Conservation (phyloP, 2,888 invertebrate genomes). For the Drosophila setosimentum region DNA sequence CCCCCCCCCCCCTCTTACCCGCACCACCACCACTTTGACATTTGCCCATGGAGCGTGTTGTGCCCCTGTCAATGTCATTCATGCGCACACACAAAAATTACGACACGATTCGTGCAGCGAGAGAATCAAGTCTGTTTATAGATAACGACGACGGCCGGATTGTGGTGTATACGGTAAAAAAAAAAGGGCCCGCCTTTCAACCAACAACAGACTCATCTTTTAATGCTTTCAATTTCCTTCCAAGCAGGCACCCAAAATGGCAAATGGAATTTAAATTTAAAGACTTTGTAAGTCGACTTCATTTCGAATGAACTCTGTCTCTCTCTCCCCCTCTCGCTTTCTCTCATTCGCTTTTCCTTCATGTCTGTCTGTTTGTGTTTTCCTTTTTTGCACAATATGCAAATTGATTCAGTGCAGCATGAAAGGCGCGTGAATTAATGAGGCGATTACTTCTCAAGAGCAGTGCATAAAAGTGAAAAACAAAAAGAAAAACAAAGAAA, state of each 20-base stretch:
- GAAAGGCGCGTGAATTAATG: slow-evolving; percentile 81
- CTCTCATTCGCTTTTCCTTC: slow-evolving; percentile 11
- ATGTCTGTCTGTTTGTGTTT: slow-evolving; percentile 15
- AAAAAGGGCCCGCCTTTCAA: slow-evolving; percentile 20
- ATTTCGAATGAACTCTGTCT: slow-evolving; percentile 32
- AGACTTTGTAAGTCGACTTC: slow-evolving; percentile 77
- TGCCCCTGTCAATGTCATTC: slow-evolving; percentile 56
- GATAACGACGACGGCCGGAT: slow-evolving; percentile 9
- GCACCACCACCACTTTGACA: slow-evolving; percentile 57
- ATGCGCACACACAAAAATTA: slow-evolving; percentile 53
- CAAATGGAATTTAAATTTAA: slow-evolving; percentile 72
- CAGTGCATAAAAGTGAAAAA: slow-evolving; percentile 41
- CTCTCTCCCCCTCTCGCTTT: not conserved
- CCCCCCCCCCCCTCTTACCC: not conserved
- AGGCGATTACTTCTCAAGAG: slow-evolving; percentile 75
- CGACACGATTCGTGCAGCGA: slow-evolving; percentile 48
- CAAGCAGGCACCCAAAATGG: slow-evolving; percentile 30
- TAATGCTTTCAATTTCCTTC: slow-evolving; percentile 66
- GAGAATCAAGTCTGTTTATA: slow-evolving; percentile 43
- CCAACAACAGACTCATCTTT: slow-evolving; percentile 64
- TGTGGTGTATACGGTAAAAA: not conserved
- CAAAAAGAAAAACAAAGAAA: slow-evolving; percentile 29
- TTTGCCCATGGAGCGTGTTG: slow-evolving; percentile 63
- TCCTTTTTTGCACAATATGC: slow-evolving; percentile 76
- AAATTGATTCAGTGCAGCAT: slow-evolving; percentile 80